Evolutionary conservation across 35 echinoderm and acorn worm genomes (phyloP).

Genomic region (Ophiothrix spiculata): DNA sequence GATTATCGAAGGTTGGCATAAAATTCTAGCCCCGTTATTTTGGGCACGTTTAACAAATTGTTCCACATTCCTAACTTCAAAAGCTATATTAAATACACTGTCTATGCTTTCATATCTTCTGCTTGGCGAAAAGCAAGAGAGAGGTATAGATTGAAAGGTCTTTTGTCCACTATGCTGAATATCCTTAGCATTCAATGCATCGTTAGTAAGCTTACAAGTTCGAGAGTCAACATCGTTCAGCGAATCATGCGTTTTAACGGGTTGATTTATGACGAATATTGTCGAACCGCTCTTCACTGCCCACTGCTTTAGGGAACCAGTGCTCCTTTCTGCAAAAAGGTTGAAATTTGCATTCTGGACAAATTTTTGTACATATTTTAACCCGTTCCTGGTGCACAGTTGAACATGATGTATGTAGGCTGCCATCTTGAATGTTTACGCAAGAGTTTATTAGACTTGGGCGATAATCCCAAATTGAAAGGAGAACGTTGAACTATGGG

Average conservation of each 20-base stretch:
- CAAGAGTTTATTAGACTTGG: no score
- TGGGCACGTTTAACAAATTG: conserved; percentile 49
- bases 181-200: not conserved
- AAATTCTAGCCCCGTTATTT: conserved; percentile 50
- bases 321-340: conserved; percentile 68
- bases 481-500: no score
- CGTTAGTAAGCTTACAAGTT: not conserved
- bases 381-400: conserved; percentile 60
- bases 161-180: not conserved
- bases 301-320: conserved; percentile 65
- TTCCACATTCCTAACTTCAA: conserved; percentile 69
- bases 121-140: not conserved
- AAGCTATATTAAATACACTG: conserved; percentile 83
- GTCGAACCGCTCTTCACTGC: conserved; percentile 66
- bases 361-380: conserved; percentile 57
- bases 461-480: no score
- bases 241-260: not conserved
- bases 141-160: not conserved
- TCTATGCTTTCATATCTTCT: conserved; percentile 28
- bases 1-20: conserved; percentile 44
- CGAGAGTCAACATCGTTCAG: not conserved
- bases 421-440: not conserved
- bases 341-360: conserved; percentile 69
- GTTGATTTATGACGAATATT: conserved; percentile 71
- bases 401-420: conserved; percentile 75